Conservation (phyloP, 2,113 vertebrate genomes). For the Notothenia rossii region DNA sequence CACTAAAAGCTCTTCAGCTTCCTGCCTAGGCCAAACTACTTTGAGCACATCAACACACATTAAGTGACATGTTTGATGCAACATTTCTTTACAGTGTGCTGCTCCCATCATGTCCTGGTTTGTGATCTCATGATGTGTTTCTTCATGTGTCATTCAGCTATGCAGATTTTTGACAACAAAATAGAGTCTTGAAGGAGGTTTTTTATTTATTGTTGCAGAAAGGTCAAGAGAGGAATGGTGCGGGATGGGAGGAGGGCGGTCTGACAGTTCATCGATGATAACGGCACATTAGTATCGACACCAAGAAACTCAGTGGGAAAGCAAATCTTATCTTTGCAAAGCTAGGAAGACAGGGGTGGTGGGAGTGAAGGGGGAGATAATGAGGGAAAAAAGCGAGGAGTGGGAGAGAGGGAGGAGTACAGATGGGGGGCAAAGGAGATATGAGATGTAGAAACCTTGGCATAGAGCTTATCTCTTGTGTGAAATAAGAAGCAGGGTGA, state of each 20-base stretch:
- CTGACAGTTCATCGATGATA: constrained; percentile 82
- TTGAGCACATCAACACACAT: constrained; percentile 55
- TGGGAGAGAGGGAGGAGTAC: not conserved
- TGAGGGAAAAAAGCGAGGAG: not conserved
- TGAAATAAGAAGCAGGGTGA: constrained; percentile 53
- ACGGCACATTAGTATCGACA: constrained; percentile 80
- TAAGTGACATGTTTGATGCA: constrained; percentile 51
- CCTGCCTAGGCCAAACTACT: constrained; percentile 31
- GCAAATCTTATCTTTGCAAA: constrained; percentile 80
- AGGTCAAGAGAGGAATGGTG: constrained; percentile 63
- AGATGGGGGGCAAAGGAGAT: constrained; percentile 17
- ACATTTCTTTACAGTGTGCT: constrained; percentile 36
- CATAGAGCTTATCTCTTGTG: constrained; percentile 61
- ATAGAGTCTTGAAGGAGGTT: not conserved
- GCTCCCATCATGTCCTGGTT: constrained; percentile 14
- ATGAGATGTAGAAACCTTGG: constrained; percentile 62
- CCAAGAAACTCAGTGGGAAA: constrained; percentile 66
- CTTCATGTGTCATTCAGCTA: constrained; percentile 25
- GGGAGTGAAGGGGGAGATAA: not conserved
- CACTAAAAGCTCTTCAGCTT: constrained; percentile 22
- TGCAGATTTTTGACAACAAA: not conserved
- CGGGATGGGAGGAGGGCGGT: constrained; percentile 20
- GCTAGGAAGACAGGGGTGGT: constrained; percentile 68
- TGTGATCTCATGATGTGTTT: constrained; percentile 22
- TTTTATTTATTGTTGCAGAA: constrained; percentile 41